Percentiles rank a stretch among this genome's conserved stretches.
These are phyloP conservation scores for Ligdia adustata DNA, from an alignment of 2,888 invertebrate species.

Conservation along the genomic window DNA sequence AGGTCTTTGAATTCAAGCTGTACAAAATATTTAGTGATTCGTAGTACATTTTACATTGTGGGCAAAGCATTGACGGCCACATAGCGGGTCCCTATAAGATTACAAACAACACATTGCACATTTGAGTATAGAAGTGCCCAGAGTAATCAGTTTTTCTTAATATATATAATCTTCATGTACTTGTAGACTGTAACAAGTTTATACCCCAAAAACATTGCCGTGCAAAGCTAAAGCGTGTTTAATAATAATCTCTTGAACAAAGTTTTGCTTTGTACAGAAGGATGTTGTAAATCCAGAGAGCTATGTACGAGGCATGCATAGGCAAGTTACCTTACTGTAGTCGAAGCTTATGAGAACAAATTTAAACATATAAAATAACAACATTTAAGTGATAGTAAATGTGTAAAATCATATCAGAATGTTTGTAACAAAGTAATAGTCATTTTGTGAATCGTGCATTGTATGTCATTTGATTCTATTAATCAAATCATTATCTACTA, in stretches of 20 bases:
- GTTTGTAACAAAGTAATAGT: slow-evolving; percentile 45
- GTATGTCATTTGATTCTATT: slow-evolving; percentile 39
- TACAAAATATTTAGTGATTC: slow-evolving; percentile 79
- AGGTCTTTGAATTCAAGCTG: slow-evolving; percentile 79
- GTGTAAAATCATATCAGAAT: slow-evolving; percentile 59
- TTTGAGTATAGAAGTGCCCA: slow-evolving; percentile 44
- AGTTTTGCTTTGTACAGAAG: slow-evolving; percentile 13
- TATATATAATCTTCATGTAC: slow-evolving; percentile 1
- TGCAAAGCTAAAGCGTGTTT: slow-evolving; percentile 11
- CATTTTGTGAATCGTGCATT: slow-evolving; percentile 42
- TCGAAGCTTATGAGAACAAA: slow-evolving; percentile 25
- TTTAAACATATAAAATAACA: slow-evolving; percentile 22
- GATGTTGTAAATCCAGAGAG: slow-evolving; percentile 11
- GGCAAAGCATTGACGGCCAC: slow-evolving; percentile 70
- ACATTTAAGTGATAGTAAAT: slow-evolving; percentile 33
- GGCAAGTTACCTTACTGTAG: slow-evolving; percentile 15
- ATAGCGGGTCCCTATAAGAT: slow-evolving; percentile 68
- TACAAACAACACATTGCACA: slow-evolving; percentile 52
- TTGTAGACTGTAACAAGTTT: not conserved
- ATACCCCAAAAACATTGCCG: slow-evolving; percentile 1
- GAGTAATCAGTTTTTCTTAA: slow-evolving; percentile 1
- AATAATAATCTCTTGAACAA: slow-evolving; percentile 7
- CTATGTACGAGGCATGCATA: slow-evolving; percentile 4
- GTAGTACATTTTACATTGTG: slow-evolving; percentile 80
- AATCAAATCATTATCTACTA: slow-evolving; percentile 29